A percentile compares a stretch with the other conserved stretches of the same genome.
Evolutionary conservation across 2,113 vertebrate genomes (phyloP).

Genomic region (Entomyzon cyanotis): DNA sequence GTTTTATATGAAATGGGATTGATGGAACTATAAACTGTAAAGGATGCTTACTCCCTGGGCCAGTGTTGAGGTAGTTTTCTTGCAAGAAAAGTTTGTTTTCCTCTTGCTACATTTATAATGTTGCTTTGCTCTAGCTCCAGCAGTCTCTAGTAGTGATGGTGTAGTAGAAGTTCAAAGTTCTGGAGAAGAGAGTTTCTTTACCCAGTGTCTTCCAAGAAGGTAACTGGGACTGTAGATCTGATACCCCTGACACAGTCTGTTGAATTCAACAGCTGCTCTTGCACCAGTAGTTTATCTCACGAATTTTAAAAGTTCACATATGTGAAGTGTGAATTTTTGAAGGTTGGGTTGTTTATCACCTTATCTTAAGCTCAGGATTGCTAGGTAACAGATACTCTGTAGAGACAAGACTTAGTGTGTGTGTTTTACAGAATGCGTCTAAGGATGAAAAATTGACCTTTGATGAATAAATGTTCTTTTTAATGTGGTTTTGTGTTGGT

Average conservation of each 20-base stretch:
- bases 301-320: neutral
- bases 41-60: neutral
- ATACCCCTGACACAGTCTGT: neutral
- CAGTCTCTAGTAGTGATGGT: neutral
- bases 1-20: neutral
- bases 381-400: neutral
- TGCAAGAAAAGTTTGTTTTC: neutral
- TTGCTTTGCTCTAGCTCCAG: neutral
- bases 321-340: neutral
- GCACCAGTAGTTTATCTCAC: neutral
- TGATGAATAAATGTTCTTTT: neutral
- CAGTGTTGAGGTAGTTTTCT: neutral
- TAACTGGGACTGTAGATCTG: neutral
- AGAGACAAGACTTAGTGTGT: neutral
- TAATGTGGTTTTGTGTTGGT: neutral
- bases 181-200: neutral
- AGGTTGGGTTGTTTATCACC: neutral
- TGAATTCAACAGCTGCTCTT: neutral
- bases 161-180: neutral
- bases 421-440: neutral
- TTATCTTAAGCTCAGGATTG: neutral
- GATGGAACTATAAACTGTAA: neutral
- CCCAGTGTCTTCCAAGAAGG: neutral
- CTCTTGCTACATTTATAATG: neutral
- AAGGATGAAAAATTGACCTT: neutral